Base-by-base conservation (phyloP, 35 echinoderm and acorn worm species). In the Lytechinus variegatus region DNA sequence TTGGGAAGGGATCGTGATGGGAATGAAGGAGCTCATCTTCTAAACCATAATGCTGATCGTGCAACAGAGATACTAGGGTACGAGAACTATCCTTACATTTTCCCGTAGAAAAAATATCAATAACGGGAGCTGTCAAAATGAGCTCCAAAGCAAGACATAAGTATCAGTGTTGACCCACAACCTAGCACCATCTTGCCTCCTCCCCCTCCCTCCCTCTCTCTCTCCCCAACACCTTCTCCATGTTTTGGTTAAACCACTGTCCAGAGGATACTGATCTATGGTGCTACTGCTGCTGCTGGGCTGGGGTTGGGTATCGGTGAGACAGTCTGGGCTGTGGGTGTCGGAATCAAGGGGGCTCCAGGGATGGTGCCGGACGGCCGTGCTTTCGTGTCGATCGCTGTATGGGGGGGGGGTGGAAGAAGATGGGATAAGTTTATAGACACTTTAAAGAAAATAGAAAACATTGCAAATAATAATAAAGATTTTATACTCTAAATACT, bases 301-400 rank as follows among this genome's bases (percentile, higher is more conserved):
- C 96, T 98, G 21, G 97, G 95, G 95, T 97, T 98, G 86, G 96
- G 97, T 95, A 98, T 97, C 24, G 97, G 96, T 66, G 96, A 94
- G 4, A 98, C 94, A 9, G 97, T 89, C 87, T 97, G 97, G 29
- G 97, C 95, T 94, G 96, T 95, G 8, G 97, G 97, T n/a, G 97
- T 96, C 52, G 97, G 92, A 97, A 98, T 97, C 91, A 98, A 79
- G 9, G 97, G 97, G 54, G 97, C 89, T 53, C 96, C 93, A 13
- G 95, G 96, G 90, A 98, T 95, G 61, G 97, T 89, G 95, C 94
- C 71, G 95, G 96, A 87, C 91, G 93, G 55, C 95, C 87, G 95
- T 21, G 96, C 89, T 92, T 89, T 95, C 58, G 94, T 92, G 86
- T 96, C 94, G 58, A 94, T 96, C 54, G 96, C 96, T 96, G 96